phyloP scores from a whole-genome alignment of 2,797 vertebrate genomes.

The Chrysolophus pictus region DNA sequence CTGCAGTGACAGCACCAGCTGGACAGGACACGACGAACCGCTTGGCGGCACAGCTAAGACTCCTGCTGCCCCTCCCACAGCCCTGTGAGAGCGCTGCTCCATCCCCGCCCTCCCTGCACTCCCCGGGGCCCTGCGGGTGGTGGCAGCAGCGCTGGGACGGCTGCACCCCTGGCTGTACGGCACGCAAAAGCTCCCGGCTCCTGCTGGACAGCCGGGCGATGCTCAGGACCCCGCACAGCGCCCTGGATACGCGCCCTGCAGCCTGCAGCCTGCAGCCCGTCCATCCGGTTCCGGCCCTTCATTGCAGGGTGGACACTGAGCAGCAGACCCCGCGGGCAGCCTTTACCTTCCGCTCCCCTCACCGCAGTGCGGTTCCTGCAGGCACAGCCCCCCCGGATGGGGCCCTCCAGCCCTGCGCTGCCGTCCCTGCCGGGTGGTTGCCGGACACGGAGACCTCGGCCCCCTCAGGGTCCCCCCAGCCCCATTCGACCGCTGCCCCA shows the following conservation, averaged over 20 bases:
- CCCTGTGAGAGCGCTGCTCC: not conserved
- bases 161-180: fast-evolving
- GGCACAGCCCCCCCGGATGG: no score
- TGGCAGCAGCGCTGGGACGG: not conserved
- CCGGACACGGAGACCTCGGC: not conserved
- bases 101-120: fast-evolving
- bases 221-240: fast-evolving
- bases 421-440: no score
- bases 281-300: fast-evolving
- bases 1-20: not conserved
- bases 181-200: not conserved
- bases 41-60: no score
- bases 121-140: not conserved
- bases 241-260: no score
- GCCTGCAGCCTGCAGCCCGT: not conserved
- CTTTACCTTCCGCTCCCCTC: not conserved
- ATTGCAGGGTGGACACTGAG: not conserved
- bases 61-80: not conserved
- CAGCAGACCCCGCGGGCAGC: not conserved
- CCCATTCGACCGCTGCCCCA: not conserved
- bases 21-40: not conserved
- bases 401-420: no score
- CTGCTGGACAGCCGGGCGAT: no score
- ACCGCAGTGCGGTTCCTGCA: not conserved
- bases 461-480: not conserved